These are phyloP conservation scores for Pipa parva DNA, from an alignment of 2,113 vertebrate species.

Conservation along the genomic window DNA sequence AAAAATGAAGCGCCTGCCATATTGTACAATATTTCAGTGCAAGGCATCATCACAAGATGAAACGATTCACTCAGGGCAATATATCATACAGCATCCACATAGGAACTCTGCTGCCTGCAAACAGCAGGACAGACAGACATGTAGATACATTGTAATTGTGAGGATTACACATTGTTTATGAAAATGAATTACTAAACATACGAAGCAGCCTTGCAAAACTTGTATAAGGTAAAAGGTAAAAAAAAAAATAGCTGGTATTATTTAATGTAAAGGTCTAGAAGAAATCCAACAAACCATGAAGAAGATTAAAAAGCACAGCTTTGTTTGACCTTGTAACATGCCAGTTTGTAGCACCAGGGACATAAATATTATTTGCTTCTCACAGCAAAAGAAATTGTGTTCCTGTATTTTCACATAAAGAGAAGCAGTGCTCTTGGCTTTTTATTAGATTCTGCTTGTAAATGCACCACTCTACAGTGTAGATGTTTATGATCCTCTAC, in stretches of 20 bases:
- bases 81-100: too few species aligned
- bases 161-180: background rate
- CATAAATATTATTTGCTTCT: constrained; percentile 37
- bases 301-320: constrained; percentile 21
- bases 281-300: constrained; percentile 18
- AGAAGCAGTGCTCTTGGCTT: constrained; percentile 6
- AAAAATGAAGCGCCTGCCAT: too few species aligned
- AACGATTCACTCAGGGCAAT: too few species aligned
- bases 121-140: too few species aligned
- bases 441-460: constrained; percentile 31
- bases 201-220: constrained; percentile 5
- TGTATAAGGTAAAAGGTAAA: background rate
- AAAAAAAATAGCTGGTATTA: constrained; percentile 5
- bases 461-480: constrained; percentile 4
- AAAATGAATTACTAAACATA: background rate
- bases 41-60: too few species aligned
- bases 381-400: constrained; percentile 34
- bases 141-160: background rate
- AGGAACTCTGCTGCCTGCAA: too few species aligned
- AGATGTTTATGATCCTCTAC: constrained; percentile 7
- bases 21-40: too few species aligned
- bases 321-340: constrained; percentile 30
- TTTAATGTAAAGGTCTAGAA: constrained; percentile 22
- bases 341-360: constrained; percentile 13
- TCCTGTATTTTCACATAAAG: constrained; percentile 30